phyloP scores from a whole-genome alignment of 2,113 vertebrate species.

The Cygnus atratus region DNA sequence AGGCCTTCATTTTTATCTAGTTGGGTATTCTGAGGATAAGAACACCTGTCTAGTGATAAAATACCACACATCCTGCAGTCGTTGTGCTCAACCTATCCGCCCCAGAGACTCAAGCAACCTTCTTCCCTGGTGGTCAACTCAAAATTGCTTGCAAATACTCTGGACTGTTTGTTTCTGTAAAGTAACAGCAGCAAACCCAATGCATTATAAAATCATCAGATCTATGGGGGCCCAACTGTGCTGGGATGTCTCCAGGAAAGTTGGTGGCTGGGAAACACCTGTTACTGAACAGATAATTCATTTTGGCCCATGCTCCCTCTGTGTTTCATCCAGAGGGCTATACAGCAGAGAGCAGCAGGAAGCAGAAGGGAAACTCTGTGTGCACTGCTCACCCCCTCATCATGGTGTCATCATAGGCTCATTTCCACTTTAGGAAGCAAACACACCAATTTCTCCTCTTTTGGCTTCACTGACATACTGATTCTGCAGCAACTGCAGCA shows the following conservation, averaged over 20 bases:
- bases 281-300: neutral
- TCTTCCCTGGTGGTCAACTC: neutral
- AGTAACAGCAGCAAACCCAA: neutral
- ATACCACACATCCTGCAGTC: accelerated
- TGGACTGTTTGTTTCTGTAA: neutral
- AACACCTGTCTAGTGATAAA: neutral
- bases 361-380: neutral
- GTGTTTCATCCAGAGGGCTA: neutral
- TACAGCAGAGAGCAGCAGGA: neutral
- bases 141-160: neutral
- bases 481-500: neutral
- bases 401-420: too few relatives aligned
- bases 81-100: neutral
- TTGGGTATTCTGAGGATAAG: neutral
- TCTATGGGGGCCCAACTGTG: neutral
- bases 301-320: neutral
- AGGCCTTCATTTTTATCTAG: neutral
- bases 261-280: neutral
- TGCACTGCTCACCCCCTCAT: neutral
- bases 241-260: neutral
- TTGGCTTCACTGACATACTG: neutral
- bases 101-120: neutral
- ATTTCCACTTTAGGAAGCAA: neutral
- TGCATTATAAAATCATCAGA: neutral
- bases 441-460: neutral